A percentile compares a stretch with the other conserved stretches of the same genome.
Evolutionary conservation across 2,888 invertebrate genomes (phyloP).

Genomic region (Phymatocera aterrima): DNA sequence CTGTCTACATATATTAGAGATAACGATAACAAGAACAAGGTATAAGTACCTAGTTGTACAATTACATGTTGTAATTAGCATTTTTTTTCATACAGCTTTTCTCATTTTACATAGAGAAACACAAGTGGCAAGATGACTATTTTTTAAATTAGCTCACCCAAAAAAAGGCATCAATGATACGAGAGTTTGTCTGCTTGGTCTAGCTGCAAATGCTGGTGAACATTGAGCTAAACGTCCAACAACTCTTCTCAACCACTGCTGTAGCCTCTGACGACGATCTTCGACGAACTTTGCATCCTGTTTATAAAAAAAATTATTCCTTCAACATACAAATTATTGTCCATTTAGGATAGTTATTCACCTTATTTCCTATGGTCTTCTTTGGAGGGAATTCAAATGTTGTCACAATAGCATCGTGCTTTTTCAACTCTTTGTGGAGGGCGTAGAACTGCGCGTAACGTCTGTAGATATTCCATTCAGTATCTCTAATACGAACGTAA

Average conservation of each 20-base stretch:
- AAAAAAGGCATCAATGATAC: slow-evolving; percentile 92
- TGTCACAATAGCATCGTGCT: slow-evolving; percentile 86
- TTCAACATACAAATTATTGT: slow-evolving; percentile 29
- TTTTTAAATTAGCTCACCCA: slow-evolving; percentile 77
- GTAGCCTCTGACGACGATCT: slow-evolving; percentile 88
- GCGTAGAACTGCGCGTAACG: slow-evolving; percentile 95
- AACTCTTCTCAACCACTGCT: slow-evolving; percentile 91
- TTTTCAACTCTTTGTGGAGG: slow-evolving; percentile 89
- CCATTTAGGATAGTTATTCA: slow-evolving; percentile 71
- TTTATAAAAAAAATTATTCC: slow-evolving; percentile 5
- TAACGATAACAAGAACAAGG: not conserved
- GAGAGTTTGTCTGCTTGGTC: slow-evolving; percentile 86
- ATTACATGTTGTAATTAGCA: slow-evolving; percentile 32
- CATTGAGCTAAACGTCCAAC: slow-evolving; percentile 82
- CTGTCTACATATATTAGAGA: not conserved
- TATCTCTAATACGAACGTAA: slow-evolving; percentile 87
- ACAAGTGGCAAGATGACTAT: slow-evolving; percentile 8
- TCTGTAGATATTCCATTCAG: slow-evolving; percentile 97
- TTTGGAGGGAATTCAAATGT: slow-evolving; percentile 96
- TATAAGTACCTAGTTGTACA: slow-evolving; percentile 8
- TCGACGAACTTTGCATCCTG: slow-evolving; percentile 92
- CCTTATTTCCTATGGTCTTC: slow-evolving; percentile 95
- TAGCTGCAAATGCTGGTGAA: slow-evolving; percentile 86
- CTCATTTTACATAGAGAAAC: not conserved
- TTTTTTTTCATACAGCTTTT: not conserved